Percentiles rank a stretch among this genome's conserved stretches.
These are phyloP conservation scores for Ecliptopera silaceata DNA, from an alignment of 2,888 invertebrate species.

Conservation along the genomic window DNA sequence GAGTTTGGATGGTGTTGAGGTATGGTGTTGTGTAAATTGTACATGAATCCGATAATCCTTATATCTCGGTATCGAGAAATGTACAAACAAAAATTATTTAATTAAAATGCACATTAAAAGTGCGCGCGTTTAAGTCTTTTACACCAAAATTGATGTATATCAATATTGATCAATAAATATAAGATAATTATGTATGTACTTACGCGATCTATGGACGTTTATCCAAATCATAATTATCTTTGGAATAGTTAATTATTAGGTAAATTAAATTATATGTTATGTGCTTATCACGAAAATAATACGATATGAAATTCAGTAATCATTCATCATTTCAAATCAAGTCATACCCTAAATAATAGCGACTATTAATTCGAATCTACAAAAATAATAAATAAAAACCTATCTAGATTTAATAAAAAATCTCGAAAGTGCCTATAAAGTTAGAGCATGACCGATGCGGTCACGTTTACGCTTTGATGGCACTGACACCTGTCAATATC, in stretches of 20 bases:
- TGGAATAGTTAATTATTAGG: no score
- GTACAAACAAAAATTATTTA: no score
- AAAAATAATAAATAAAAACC: constrained; percentile 31
- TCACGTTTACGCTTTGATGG: constrained; percentile 49
- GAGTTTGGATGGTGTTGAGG: no score
- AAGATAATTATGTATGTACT: no score
- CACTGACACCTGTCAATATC: constrained; percentile 44
- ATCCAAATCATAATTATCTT: no score
- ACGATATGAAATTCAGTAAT: background rate
- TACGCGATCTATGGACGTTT: no score
- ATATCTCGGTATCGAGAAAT: no score
- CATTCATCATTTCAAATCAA: no score
- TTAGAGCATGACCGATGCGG: constrained; percentile 55
- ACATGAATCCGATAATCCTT: no score
- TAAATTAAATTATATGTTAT: background rate
- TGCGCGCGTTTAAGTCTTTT: constrained; percentile 25
- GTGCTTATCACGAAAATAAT: no score
- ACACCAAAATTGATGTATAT: background rate
- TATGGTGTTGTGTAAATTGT: no score
- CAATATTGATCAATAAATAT: background rate
- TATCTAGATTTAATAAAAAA: constrained; percentile 33
- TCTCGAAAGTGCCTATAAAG: constrained; percentile 23
- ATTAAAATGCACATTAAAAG: background rate
- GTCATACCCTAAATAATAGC: constrained; percentile 5
- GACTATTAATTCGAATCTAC: constrained; percentile 1